phyloP scores from a whole-genome alignment of 2,797 vertebrate genomes.

The Eospalax fontanierii region DNA sequence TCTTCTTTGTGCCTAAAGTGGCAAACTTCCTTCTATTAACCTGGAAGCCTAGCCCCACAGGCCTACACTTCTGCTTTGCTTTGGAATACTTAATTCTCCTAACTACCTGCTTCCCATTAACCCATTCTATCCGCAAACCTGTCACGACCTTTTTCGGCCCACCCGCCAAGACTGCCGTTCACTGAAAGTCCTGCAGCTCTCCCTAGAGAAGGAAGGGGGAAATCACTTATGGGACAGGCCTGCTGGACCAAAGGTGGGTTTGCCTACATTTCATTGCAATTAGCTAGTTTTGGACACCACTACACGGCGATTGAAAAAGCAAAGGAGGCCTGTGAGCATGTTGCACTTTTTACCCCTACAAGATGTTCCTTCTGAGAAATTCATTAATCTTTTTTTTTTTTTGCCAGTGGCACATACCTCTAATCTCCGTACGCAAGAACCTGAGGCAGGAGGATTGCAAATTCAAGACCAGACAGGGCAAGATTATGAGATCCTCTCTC shows the following conservation, averaged over 20 bases:
- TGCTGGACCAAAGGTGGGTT: background rate
- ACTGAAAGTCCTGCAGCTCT: conserved; percentile 8
- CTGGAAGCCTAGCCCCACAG: background rate
- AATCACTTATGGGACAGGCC: background rate
- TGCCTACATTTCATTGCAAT: background rate
- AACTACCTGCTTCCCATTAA: background rate
- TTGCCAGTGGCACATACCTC: background rate
- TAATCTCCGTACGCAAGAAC: background rate
- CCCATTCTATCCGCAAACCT: conserved; percentile 37
- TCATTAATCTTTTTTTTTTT: background rate
- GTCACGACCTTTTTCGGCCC: background rate
- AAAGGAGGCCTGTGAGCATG: background rate
- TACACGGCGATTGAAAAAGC: background rate
- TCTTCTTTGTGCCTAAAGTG: background rate
- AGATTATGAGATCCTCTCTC: background rate
- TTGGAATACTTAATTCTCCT: background rate
- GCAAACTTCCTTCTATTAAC: background rate
- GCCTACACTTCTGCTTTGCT: background rate
- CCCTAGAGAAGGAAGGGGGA: background rate
- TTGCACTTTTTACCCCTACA: background rate
- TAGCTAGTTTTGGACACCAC: background rate
- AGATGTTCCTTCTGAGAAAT: background rate
- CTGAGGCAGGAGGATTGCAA: background rate
- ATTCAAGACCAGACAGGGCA: background rate
- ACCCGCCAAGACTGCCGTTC: no score